These are phyloP conservation scores for Blera fallax DNA, from an alignment of 2,888 invertebrate species.

Conservation along the genomic window DNA sequence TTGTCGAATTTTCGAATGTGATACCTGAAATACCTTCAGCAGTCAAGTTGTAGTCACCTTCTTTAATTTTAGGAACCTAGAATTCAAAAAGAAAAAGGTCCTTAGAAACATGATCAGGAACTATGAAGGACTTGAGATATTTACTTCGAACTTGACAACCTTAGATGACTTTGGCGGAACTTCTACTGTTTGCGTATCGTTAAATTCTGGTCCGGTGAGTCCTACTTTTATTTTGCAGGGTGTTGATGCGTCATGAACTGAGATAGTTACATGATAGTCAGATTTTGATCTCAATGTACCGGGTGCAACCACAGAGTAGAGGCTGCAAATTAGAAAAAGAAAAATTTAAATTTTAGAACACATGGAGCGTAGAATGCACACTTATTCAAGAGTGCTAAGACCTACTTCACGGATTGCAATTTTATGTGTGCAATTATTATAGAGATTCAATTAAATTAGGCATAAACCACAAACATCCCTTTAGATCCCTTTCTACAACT, in stretches of 20 bases:
- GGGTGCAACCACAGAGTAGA: slow-evolving; percentile 91
- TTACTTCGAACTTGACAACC: slow-evolving; percentile 88
- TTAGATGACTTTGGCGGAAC: slow-evolving; percentile 88
- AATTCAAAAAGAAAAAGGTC: background rate
- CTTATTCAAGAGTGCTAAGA: no score
- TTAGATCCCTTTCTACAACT: no score
- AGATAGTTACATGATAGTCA: slow-evolving; percentile 91
- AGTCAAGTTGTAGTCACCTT: slow-evolving; percentile 77
- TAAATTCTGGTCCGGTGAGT: slow-evolving; percentile 88
- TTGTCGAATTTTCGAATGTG: slow-evolving; percentile 88
- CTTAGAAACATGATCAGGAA: background rate
- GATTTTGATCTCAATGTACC: slow-evolving; percentile 90
- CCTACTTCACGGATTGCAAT: no score
- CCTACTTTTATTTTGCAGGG: slow-evolving; percentile 85
- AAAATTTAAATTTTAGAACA: background rate
- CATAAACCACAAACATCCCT: no score
- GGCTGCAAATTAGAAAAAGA: slow-evolving; percentile 71
- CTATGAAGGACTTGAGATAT: background rate
- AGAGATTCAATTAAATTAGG: no score
- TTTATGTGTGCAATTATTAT: no score
- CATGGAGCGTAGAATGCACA: no score
- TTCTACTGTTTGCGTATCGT: slow-evolving; percentile 86
- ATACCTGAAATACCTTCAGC: slow-evolving; percentile 86
- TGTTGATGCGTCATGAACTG: slow-evolving; percentile 81
- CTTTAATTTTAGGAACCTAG: slow-evolving; percentile 75